Conservation (phyloP, 2,113 vertebrate genomes). For the Anolis sagrei region DNA sequence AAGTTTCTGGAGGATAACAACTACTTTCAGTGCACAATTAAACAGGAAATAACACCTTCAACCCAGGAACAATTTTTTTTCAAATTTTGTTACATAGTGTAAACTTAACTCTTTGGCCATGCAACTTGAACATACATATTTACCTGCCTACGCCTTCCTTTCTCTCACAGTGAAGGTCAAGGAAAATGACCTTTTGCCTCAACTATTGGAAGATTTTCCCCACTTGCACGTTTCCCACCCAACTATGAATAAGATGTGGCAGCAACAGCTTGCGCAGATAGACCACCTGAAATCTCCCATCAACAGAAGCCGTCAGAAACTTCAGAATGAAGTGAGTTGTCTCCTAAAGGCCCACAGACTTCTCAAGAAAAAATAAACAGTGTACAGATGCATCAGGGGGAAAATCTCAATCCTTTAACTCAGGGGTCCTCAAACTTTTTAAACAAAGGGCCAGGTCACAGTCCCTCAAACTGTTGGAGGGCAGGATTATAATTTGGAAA, state of each 20-base stretch:
- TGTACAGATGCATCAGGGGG: neutral
- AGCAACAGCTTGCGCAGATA: constrained; percentile 86
- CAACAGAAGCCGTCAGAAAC: constrained; percentile 72
- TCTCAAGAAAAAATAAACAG: neutral
- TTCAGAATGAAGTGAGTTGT: constrained; percentile 81
- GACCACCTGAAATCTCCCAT: constrained; percentile 77
- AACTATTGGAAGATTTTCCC: constrained; percentile 89
- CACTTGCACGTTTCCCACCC: constrained; percentile 84
- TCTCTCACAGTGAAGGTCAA: constrained; percentile 79
- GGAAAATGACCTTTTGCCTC: constrained; percentile 85
- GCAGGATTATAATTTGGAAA: no score
- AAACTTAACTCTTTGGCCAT: no score
- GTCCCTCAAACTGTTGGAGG: no score
- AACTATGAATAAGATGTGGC: constrained; percentile 88
- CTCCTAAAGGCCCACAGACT: neutral
- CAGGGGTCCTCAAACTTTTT: no score
- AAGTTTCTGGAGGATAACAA: no score
- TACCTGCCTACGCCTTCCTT: constrained; percentile 43
- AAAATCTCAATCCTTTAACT: no score
- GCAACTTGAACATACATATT: neutral
- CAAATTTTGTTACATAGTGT: no score
- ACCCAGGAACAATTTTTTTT: no score
- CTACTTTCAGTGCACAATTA: no score
- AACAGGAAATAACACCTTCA: no score
- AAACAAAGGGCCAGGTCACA: no score